Evolutionary conservation across 2,888 invertebrate genomes (phyloP), one percentile per base, ranked within the genome.

Genomic region (Ommatoiulus sabulosus): DNA sequence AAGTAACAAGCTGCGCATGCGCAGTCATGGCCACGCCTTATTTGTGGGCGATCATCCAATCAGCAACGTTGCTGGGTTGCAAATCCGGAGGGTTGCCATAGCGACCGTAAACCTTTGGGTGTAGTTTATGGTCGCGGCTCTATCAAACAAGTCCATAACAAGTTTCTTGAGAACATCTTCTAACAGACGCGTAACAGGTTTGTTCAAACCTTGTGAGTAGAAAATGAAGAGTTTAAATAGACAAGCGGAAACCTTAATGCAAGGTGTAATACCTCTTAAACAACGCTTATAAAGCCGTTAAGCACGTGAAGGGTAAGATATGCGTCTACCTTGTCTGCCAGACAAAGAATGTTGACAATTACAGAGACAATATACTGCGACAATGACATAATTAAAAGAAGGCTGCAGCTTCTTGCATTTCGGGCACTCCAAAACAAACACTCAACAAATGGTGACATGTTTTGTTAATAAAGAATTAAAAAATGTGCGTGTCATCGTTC

Each of bases 361-460:
- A 72, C 24, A 72, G 72, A 72, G 20, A 24, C 24, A 72, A 72
- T 5, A 24, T 24, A 72, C 10, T 24, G 72, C 24, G 72, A 72
- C 72, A 72, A 72, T 72, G 72, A 72, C 72, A 72, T 72, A 72
- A 72, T 72, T 72, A 72, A n/a, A 24, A 72, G 72, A 72, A 72
- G 72, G 72, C 10, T 72, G 72, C 72, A 24, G 24, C 10, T 3
- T 10, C 24, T 8, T 24, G 72, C n/a, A 24, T 57, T 10, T 15
- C 15, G 57, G 57, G 17, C 15, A 17, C 57, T 17, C 48, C 48
- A 7, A 7, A 17, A 57, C 10, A 57, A 57, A 15, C 17, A 57
- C 15, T 57, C 57, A 17, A 57, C 12, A 48, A 48, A 48, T 48
- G 12, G 7, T 12, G 12, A 48, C 48, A 48, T 48, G 35, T 35